Conservation (phyloP, 92 coral and sea anemone genomes). For the Phenganax stokvisi region DNA sequence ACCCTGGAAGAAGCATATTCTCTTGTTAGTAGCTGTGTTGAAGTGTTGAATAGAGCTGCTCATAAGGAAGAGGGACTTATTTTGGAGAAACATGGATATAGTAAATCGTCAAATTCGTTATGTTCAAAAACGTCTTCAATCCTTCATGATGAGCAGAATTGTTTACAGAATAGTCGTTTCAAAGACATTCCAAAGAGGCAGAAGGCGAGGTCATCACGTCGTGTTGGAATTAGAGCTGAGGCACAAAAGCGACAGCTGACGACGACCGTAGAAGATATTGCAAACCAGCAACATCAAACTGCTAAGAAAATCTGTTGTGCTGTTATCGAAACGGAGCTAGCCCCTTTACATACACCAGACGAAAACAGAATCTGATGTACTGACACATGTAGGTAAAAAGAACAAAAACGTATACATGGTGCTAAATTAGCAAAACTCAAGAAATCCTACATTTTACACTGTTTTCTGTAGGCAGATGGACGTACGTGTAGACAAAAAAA, state of each 20-base stretch:
- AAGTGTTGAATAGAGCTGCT: constrained; percentile 21
- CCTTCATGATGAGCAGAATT: not conserved
- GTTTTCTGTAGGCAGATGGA: no score
- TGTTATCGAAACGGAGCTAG: constrained; percentile 25
- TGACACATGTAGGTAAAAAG: not conserved
- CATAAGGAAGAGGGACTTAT: constrained; percentile 29
- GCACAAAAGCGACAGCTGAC: not conserved
- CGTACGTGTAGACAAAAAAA: no score
- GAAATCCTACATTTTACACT: no score
- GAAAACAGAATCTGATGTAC: not conserved
- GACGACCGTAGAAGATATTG: not conserved
- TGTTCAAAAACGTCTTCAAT: not conserved
- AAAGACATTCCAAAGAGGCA: constrained; percentile 1
- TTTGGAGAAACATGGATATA: constrained; percentile 10
- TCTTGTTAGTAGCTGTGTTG: constrained; percentile 20
- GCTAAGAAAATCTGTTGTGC: constrained; percentile 24
- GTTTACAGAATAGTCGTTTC: not conserved
- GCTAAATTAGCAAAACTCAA: no score
- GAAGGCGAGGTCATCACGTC: not conserved
- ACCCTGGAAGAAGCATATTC: constrained; percentile 17
- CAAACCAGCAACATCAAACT: constrained; percentile 10
- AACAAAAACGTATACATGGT: not conserved
- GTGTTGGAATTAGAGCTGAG: not conserved
- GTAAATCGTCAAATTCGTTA: not conserved
- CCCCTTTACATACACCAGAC: not conserved